A percentile compares a stretch with the other conserved stretches of the same genome.
Evolutionary conservation across 2,888 invertebrate species (phyloP).

Genomic region (Amphimallon solstitiale): DNA sequence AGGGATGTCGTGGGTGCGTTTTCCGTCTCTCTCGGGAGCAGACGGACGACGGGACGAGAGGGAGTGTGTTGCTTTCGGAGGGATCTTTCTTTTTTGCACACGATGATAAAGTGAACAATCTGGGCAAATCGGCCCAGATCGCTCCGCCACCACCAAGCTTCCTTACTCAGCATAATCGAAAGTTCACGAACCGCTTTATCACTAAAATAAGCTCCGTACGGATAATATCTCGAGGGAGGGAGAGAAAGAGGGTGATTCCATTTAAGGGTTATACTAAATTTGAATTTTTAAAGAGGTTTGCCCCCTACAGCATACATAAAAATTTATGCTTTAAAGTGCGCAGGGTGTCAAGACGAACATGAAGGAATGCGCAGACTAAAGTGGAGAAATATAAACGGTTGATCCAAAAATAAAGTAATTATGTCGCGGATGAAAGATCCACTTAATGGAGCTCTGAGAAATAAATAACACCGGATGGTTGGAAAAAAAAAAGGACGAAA

Average conservation of each 20-base stretch:
- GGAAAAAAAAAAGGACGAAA: too few species aligned
- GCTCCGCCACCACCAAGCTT: background rate
- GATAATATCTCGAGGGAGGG: background rate
- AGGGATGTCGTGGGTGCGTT: slow-evolving; percentile 13
- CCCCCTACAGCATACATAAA: slow-evolving; percentile 10
- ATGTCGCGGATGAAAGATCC: background rate
- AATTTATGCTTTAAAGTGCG: background rate
- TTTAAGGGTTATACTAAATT: slow-evolving; percentile 24
- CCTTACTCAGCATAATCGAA: slow-evolving; percentile 36
- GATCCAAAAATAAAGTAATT: slow-evolving; percentile 9
- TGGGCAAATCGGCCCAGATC: background rate
- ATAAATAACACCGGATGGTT: too few species aligned
- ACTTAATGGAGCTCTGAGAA: too few species aligned
- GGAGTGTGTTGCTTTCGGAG: too few species aligned
- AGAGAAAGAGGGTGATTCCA: background rate
- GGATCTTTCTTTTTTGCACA: slow-evolving; percentile 14
- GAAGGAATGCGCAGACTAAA: background rate
- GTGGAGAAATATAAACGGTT: background rate
- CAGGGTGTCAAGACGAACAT: too few species aligned
- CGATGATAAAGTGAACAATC: slow-evolving; percentile 20
- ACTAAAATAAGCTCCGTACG: slow-evolving; percentile 11
- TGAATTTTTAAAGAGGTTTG: slow-evolving; percentile 24
- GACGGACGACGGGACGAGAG: background rate
- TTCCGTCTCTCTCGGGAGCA: background rate
- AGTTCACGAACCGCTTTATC: slow-evolving; percentile 38